Evolutionary conservation across 2,888 invertebrate species (phyloP), one percentile per base, ranked within the genome.

Genomic region (Caenorhabditis doughertyi): DNA sequence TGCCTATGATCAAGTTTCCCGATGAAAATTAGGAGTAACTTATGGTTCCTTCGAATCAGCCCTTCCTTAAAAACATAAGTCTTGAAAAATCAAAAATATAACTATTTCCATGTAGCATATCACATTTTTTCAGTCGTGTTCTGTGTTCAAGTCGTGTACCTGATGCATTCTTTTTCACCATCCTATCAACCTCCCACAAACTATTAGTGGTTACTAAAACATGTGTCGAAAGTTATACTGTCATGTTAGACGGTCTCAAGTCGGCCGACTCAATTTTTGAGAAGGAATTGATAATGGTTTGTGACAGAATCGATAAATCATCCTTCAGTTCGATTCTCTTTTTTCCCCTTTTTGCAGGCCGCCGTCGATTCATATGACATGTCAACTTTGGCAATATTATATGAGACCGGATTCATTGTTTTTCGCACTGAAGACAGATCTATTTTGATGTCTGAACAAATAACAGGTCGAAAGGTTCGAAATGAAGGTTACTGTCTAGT

Each of bases 211-310:
- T 77, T 16, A 81, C 73, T 21, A 65, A 79, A 51, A 42, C 64
- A 39, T 27, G 29, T 39, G 74, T 81, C n/a, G 74, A 79, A 51
- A 67, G 32, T 72, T 67, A 62, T 23, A 71, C 74, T n/a, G 25
- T 85, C 16, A 85, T 82, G 53, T 27, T 83, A n/a, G 79, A 81
- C 51, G 85, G 81, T 18, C 68, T 85, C 49, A 60, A 76, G 35
- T 8, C 62, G 27, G 32, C 25, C 18, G 83, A 83, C 53, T 64
- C 70, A n/a, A 60, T 81, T 9, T 44, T 79, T 27, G 77, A 74
- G 39, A 70, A 79, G 42, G 53, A 72, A 53, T 39, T 83, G 27
- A 39, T 77, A 11, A 56, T 71, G 74, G 82, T 83, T 68, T 62
- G 60, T 62, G 51, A 35, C 47, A 72, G n/a, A 71, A 55, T 44